Base-by-base conservation (phyloP, 2,797 vertebrate species). In the Vultur gryphus region DNA sequence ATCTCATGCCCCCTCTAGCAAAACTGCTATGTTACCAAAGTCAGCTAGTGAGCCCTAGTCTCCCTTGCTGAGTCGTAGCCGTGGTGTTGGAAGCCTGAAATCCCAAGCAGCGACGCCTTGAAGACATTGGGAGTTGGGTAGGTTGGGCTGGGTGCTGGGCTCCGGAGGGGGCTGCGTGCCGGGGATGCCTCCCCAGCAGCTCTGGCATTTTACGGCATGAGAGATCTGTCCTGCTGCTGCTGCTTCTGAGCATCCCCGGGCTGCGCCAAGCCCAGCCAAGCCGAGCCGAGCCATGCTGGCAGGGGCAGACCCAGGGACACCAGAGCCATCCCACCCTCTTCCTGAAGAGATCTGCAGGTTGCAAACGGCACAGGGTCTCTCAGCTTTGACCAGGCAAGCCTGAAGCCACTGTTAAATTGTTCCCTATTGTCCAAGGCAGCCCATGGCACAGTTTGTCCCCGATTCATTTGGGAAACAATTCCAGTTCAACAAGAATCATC, bases 381-480 rank as follows among this genome's bases (percentile, higher is more conserved):
- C 2, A 1, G 16, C 29, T 33, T 26, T 9, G 16, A 10, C 58
- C 25, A 26, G 54, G 11, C 39, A 29, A 77, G n/a, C 43, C 62
- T 12, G 10, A 37, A 12, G 58, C 15, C 33, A 7, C 69, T 20
- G 26, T 16, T 48, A 44, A 51, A 67, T 21, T 23, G 11, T 18
- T 12, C 35, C 37, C 48, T 16, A 0, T 10, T 69, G 58, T 46
- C 84, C 77, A 33, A 19, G 37, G 73, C 83, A 88, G 61, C 69
- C 55, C 3, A 2, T 14, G 70, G 72, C 55, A 88, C 84, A 71
- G 14, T 52, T 67, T 55, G 25, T 65, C 35, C 41, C 33, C 0
- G 1, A 0, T 29, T 46, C 29, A 0, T 65, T 37, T 29, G 65
- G 75, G 79, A 91, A 83, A 79, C 1, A 0, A 31, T 52, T 79